phyloP scores from a whole-genome alignment of 64 coral and sea anemone genomes.

The Stylophora pistillata region DNA sequence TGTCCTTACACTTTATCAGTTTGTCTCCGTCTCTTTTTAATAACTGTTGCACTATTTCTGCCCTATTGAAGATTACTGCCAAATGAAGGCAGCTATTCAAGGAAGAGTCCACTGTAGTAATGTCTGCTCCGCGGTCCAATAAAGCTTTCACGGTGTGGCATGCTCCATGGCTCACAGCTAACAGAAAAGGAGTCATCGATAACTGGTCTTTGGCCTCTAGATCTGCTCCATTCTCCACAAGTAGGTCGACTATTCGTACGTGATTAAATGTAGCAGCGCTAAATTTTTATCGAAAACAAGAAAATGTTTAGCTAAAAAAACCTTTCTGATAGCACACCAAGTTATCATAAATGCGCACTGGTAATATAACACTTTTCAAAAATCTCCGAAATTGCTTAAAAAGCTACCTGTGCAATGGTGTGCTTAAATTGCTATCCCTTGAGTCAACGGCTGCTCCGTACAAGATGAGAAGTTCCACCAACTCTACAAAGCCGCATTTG shows the following conservation, averaged over 20 bases:
- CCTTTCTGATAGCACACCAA: not conserved
- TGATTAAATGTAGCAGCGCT: conserved; percentile 35
- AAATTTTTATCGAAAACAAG: too few relatives aligned
- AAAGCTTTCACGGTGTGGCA: conserved; percentile 13
- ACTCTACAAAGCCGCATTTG: not conserved
- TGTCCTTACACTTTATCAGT: not conserved
- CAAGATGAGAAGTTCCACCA: conserved; percentile 13
- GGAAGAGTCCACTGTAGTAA: not conserved
- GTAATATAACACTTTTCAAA: too few relatives aligned
- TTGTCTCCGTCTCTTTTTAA: conserved; percentile 17
- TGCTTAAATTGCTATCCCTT: not conserved
- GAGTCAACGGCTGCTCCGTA: not conserved
- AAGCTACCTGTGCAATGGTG: conserved; percentile 16
- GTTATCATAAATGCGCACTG: not conserved
- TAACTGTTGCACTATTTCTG: not conserved
- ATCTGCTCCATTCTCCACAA: conserved; percentile 27
- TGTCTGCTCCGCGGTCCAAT: conserved; percentile 24
- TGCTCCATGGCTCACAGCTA: conserved; percentile 6
- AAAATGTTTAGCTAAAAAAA: too few relatives aligned
- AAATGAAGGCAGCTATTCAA: conserved; percentile 35
- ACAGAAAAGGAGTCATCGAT: not conserved
- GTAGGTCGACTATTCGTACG: not conserved
- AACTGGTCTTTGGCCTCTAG: not conserved
- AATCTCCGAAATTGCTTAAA: too few relatives aligned
- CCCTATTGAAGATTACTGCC: not conserved